Base-by-base conservation (phyloP, 1,140 invertebrate genomes). In the Zaprionus gabonicus region DNA sequence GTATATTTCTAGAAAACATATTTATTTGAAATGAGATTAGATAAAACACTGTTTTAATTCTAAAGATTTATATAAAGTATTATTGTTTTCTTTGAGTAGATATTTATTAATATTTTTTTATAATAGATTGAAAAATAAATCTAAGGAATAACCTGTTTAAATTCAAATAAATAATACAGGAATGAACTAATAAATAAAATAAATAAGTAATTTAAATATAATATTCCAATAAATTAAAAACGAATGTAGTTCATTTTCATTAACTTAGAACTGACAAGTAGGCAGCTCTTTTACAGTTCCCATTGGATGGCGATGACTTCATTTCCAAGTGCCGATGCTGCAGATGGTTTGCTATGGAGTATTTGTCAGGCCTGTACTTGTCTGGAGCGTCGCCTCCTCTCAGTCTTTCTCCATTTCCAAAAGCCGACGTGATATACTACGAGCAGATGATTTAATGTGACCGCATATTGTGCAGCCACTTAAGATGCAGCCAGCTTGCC, bases 361-460 rank as follows among this genome's bases (percentile, higher is more conserved):
- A 64, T 76, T 71, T 75, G 82, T 71, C 67, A 82, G 82, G 81
- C 76, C 82, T 87, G 82, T 86, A 86, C 82, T 86, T 80, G 80
- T 53, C 31, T 34, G 9, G 31, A 25, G 34, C 49, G 34, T 46
- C 64, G 67, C 65, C 80, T 60, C 53, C 65, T 74, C 23, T 49
- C 13, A 12, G 28, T 63, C 65, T 69, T 64, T 34, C 74, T 77
- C 63, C 69, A 72, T 77, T 63, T 41, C 63, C 64, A 23, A 25
- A 38, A 38, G 77, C 78, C 20, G 23, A 57, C 66, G 76, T 88
- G 84, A 88, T 84, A 85, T 84, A 88, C 81, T 85, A 80, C 81
- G 65, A 90, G 81, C 85, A 90, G 85, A 90, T 90, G 85, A 90
- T 85, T 90, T 90, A 90, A 90, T 90, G 83, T 80, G 71, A 90